phyloP scores from a whole-genome alignment of 1,140 invertebrate species.

The Fopius arisanus region DNA sequence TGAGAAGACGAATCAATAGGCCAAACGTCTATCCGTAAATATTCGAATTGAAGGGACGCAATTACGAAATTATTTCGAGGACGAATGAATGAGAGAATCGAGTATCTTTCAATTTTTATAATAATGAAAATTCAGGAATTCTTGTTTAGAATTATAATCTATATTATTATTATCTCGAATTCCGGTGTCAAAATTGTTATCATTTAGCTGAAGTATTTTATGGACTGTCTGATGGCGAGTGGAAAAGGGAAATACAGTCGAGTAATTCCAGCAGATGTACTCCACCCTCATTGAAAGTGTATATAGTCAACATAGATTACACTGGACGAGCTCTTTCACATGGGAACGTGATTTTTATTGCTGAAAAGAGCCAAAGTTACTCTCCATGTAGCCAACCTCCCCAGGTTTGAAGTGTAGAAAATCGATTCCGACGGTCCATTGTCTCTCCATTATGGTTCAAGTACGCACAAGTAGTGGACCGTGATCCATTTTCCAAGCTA shows the following conservation, averaged over 20 bases:
- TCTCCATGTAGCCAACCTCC: not conserved
- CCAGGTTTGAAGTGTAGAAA: slow-evolving; percentile 14
- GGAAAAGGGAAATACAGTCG: not conserved
- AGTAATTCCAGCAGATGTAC: slow-evolving; percentile 18
- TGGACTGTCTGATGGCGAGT: no score
- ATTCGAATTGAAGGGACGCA: no score
- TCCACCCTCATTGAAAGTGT: not conserved
- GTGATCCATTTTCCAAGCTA: not conserved
- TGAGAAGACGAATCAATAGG: not conserved
- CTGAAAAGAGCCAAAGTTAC: not conserved
- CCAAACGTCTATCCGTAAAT: not conserved
- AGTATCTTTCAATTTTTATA: no score
- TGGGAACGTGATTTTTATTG: slow-evolving; percentile 26
- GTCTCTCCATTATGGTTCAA: not conserved
- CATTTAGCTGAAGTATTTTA: no score
- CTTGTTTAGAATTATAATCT: no score
- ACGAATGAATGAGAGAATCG: no score
- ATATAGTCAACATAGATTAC: slow-evolving; percentile 23
- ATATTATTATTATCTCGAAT: no score
- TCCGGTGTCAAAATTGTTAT: no score
- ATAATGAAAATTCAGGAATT: no score
- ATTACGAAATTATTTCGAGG: no score
- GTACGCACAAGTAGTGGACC: not conserved
- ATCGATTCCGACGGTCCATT: slow-evolving; percentile 4
- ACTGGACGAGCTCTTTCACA: not conserved